Evolutionary conservation across 2,888 invertebrate species (phyloP).

Genomic region (Enchytraeus crypticus): DNA sequence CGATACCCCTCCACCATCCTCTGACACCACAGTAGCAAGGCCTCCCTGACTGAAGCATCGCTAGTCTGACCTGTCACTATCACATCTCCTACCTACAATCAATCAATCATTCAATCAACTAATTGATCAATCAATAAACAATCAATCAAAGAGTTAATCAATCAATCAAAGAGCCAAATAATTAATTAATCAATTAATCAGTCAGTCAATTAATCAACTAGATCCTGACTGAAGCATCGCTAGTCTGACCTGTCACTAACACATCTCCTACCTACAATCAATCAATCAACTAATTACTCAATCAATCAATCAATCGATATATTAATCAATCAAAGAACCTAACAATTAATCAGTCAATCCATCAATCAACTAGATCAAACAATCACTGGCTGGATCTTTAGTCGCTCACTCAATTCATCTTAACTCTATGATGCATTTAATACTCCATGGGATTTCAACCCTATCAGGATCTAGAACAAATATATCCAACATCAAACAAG

Average conservation of each 20-base stretch:
- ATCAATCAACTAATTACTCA: background rate
- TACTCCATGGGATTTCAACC: too few species aligned
- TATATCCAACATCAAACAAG: too few species aligned
- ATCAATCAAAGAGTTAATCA: background rate
- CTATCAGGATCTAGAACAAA: too few species aligned
- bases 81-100: constrained; percentile 13
- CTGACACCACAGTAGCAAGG: constrained; percentile 91
- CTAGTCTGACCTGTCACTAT: constrained; percentile 15
- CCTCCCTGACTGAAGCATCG: constrained; percentile 61
- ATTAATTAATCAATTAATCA: background rate
- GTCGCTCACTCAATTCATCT: background rate
- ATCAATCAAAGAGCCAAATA: background rate
- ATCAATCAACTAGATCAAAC: background rate
- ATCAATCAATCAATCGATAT: background rate
- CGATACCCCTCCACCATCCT: constrained; percentile 95
- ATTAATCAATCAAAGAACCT: background rate
- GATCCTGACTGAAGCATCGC: too few species aligned
- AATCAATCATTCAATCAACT: constrained; percentile 1
- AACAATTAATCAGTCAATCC: background rate
- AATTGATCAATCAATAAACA: background rate
- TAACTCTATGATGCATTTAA: too few species aligned
- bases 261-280: background rate
- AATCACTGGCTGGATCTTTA: background rate
- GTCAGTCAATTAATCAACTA: too few species aligned
- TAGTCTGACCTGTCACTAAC: background rate